phyloP scores from a whole-genome alignment of 2,888 invertebrate species.

The Noctua janthina region DNA sequence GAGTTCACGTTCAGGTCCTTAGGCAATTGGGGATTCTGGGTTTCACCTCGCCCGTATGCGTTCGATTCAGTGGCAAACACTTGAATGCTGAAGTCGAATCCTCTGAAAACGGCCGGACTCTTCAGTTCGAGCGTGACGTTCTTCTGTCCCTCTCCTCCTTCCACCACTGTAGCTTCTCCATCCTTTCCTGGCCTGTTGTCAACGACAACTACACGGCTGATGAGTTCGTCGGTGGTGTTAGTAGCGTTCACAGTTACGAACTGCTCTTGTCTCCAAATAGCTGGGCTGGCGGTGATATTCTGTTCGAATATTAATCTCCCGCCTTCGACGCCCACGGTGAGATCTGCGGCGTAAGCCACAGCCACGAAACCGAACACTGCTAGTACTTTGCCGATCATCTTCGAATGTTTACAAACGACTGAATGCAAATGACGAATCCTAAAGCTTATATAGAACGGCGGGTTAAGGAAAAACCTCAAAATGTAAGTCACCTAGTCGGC shows the following conservation, averaged over 20 bases:
- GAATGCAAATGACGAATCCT: conserved; percentile 59
- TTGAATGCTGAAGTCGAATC: conserved; percentile 81
- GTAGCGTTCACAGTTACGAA: conserved; percentile 78
- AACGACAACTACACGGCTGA: conserved; percentile 77
- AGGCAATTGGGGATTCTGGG: conserved; percentile 30
- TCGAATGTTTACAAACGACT: conserved; percentile 71
- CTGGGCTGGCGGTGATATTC: conserved; percentile 79
- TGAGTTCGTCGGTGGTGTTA: conserved; percentile 75
- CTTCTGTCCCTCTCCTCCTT: conserved; percentile 82
- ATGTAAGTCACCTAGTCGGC: conserved; percentile 74
- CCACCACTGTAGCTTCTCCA: conserved; percentile 80
- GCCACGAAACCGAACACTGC: conserved; percentile 72
- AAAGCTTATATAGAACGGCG: conserved; percentile 77
- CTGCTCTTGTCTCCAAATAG: conserved; percentile 80
- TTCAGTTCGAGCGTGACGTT: conserved; percentile 83
- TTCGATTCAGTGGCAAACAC: conserved; percentile 74
- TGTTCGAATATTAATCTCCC: conserved; percentile 80
- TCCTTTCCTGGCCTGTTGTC: conserved; percentile 83
- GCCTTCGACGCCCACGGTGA: conserved; percentile 73
- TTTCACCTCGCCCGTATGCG: not conserved
- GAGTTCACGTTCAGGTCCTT: conserved; percentile 41
- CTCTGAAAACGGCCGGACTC: conserved; percentile 84
- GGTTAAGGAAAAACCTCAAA: conserved; percentile 81
- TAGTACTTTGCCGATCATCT: conserved; percentile 72
- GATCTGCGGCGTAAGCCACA: conserved; percentile 74